Percentiles rank a stretch among this genome's conserved stretches.
phyloP scores from a whole-genome alignment of 37 sponge, comb jelly and placozoan genomes.

The Chondrilla cf. caribensis region DNA sequence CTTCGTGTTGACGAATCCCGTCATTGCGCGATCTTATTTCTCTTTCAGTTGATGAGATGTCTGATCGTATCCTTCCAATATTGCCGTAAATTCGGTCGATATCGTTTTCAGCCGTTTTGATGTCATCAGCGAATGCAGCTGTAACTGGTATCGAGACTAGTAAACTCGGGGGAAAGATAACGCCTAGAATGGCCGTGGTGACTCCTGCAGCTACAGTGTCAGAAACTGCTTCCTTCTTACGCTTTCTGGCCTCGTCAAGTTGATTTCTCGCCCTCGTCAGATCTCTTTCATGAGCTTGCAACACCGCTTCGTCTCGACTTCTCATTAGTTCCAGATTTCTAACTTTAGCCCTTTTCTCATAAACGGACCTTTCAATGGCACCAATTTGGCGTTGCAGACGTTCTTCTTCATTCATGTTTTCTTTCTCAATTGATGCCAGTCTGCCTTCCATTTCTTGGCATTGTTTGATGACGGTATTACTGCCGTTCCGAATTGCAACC shows the following conservation, averaged over 20 bases:
- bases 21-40: too few relatives aligned
- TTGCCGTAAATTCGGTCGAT: too few relatives aligned
- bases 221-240: not conserved
- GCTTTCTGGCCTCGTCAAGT: not conserved
- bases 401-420: too few relatives aligned
- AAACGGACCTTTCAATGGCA: not conserved
- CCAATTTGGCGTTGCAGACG: not conserved
- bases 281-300: not conserved
- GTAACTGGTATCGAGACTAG: not conserved
- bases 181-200: not conserved
- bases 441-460: too few relatives aligned
- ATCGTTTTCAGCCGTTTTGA: not conserved
- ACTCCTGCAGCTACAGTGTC: not conserved
- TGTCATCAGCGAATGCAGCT: not conserved
- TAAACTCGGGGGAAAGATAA: not conserved
- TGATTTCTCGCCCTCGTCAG: not conserved
- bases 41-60: too few relatives aligned
- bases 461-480: too few relatives aligned
- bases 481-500: too few relatives aligned
- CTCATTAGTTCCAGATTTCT: not conserved
- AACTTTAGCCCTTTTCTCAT: not conserved
- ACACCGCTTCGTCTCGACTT: not conserved
- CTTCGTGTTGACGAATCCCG: too few relatives aligned
- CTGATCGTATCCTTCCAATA: too few relatives aligned
- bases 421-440: not conserved